Percentiles rank a stretch among this genome's conserved stretches.
Evolutionary conservation across 2,797 vertebrate species (phyloP).

Genomic region (Hippopotamyrus pictus): DNA sequence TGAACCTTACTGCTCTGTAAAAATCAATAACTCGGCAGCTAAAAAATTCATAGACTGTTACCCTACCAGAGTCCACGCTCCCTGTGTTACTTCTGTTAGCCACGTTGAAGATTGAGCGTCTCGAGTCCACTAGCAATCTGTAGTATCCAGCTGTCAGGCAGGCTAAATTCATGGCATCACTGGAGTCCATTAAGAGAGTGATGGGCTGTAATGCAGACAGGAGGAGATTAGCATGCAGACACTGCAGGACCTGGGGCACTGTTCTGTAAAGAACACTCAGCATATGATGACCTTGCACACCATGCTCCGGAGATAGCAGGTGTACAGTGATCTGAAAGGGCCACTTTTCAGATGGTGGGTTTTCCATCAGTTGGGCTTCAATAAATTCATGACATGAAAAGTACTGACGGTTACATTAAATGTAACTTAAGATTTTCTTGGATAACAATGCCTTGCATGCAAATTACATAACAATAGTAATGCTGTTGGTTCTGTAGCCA

Average conservation of each 20-base stretch:
- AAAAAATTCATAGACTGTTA: neutral
- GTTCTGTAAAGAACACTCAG: neutral
- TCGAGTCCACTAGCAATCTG: slow-evolving; percentile 88
- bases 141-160: slow-evolving; percentile 98
- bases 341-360: neutral
- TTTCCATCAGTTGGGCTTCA: neutral
- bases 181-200: slow-evolving; percentile 92
- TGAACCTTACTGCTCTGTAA: neutral
- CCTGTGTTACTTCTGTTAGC: slow-evolving; percentile 77
- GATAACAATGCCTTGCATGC: neutral
- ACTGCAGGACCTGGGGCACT: neutral
- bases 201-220: slow-evolving; percentile 76
- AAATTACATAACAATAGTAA: neutral
- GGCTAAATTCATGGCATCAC: slow-evolving; percentile 97
- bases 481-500: neutral
- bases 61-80: slow-evolving; percentile 63
- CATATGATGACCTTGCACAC: neutral
- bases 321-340: neutral
- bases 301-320: neutral
- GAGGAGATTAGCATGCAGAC: neutral
- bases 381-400: neutral
- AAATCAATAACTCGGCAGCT: neutral
- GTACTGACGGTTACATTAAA: neutral
- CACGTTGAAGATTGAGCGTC: slow-evolving; percentile 97
- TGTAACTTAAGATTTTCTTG: neutral